Evolutionary conservation across 2,113 vertebrate species (phyloP).

Genomic region (Cynopterus brachyotis): DNA sequence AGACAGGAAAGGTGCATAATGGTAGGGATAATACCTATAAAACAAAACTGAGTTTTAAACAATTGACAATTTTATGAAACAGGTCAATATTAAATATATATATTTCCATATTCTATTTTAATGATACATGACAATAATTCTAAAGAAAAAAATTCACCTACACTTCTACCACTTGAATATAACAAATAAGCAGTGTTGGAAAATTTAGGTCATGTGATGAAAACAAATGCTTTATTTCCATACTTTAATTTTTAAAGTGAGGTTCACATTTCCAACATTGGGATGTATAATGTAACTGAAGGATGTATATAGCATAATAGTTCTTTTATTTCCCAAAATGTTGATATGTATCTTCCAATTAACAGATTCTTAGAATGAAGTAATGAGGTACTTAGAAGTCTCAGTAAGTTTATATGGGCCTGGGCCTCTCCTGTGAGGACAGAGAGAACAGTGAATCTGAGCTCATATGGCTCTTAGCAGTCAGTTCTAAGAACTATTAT

Average conservation of each 20-base stretch:
- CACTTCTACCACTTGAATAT: conserved; percentile 2
- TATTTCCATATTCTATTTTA: background rate
- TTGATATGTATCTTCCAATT: background rate
- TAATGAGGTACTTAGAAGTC: background rate
- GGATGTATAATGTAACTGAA: background rate
- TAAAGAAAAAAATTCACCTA: background rate
- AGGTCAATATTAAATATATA: background rate
- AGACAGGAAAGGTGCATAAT: conserved; percentile 98
- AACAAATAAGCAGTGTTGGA: background rate
- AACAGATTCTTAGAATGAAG: background rate
- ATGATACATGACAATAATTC: conserved; percentile 1
- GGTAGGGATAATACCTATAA: conserved; percentile 95
- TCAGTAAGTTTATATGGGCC: background rate
- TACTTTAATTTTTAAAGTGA: conserved; percentile 34
- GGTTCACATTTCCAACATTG: conserved; percentile 18
- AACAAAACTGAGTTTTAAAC: conserved; percentile 56
- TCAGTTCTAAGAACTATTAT: background rate
- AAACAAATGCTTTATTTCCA: background rate
- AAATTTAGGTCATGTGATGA: background rate
- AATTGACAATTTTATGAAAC: conserved; percentile 29
- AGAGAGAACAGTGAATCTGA: background rate
- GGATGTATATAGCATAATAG: background rate
- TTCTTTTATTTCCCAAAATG: background rate
- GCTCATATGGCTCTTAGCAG: background rate
- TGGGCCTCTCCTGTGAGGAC: background rate